Evolutionary conservation across 2,888 invertebrate species (phyloP), one percentile per base, ranked within the genome.

Genomic region (Alentia gelatinosa): DNA sequence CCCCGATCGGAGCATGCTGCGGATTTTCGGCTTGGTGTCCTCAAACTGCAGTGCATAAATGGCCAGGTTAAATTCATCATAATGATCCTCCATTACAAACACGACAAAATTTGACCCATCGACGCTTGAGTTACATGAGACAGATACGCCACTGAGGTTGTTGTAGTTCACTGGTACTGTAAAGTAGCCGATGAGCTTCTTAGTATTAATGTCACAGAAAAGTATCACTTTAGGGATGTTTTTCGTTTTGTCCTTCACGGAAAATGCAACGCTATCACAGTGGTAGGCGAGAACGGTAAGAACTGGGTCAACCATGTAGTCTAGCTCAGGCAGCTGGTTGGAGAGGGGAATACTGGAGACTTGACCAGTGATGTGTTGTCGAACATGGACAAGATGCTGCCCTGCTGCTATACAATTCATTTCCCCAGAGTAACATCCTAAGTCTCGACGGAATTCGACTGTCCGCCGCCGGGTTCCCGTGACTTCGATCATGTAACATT

Each of bases 221-320:
- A 90, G 75, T 15, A 90, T 37, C 19, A 50, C 90, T 83, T 90
- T 90, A n/a, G 90, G 90, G 35, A 90, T 90, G 42, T 90, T 74
- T 26, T 90, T 90, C n/a, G 90, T 75, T 35, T 90, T 90, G 19
- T 90, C 90, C 35, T 90, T 68, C 19, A 90, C 83, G 30, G 90
- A 75, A 23, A 90, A 50, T 5, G 37, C 90, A 5, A 90, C 40
- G 42, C 26, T 90, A 50, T 74, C 42, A 47, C 90, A 75, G 40
- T 75, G 79, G 83, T 90, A 90, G 42, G 90, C 90, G 7, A 90
- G 47, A 23, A 90, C 90, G n/a, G 90, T 90, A 5, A 90, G 33
- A 19, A 90, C 42, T n/a, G 90, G 90, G 35, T 90, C 90, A 1
- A 74, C 47, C 47, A 90, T 47, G 42, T 79, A 79, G 75, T 90